Percentiles rank a stretch among this genome's conserved stretches.
These are phyloP conservation scores for Enteromius treurensis DNA, from an alignment of 2,797 vertebrate genomes.

Conservation along the genomic window DNA sequence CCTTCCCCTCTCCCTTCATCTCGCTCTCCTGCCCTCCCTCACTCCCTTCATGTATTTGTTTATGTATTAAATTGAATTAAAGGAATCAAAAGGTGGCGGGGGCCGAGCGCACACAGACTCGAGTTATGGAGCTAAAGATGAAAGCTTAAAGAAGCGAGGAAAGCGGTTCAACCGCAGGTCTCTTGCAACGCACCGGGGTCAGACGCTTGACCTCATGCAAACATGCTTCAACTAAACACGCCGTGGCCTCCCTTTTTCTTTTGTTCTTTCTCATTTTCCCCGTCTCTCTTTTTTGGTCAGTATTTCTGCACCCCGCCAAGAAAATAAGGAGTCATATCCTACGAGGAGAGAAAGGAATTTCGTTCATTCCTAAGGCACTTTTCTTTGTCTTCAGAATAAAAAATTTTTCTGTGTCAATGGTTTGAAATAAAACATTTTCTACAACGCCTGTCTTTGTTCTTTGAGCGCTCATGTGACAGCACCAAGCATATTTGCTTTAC, in stretches of 20 bases:
- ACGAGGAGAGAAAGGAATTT: slow-evolving; percentile 37
- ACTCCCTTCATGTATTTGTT: slow-evolving; percentile 79
- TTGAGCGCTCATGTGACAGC: neutral
- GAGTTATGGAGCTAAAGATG: slow-evolving; percentile 77
- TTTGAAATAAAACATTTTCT: neutral
- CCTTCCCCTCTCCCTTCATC: slow-evolving; percentile 61
- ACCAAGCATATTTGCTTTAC: slow-evolving; percentile 5
- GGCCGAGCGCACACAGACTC: slow-evolving; percentile 76
- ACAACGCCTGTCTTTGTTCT: neutral
- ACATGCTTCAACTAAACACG: slow-evolving; percentile 58
- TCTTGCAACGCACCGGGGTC: slow-evolving; percentile 61
- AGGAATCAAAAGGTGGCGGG: slow-evolving; percentile 82
- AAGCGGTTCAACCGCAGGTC: slow-evolving; percentile 81
- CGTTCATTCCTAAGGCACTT: slow-evolving; percentile 22
- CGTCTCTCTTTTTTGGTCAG: slow-evolving; percentile 33
- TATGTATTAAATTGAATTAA: slow-evolving; percentile 87
- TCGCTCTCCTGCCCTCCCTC: slow-evolving; percentile 68
- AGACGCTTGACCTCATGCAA: slow-evolving; percentile 60
- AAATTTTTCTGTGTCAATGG: neutral
- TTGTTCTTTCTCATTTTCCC: slow-evolving; percentile 46
- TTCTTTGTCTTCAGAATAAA: slow-evolving; percentile 29
- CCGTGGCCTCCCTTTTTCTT: slow-evolving; percentile 44
- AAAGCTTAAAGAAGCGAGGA: slow-evolving; percentile 80
- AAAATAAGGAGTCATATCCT: slow-evolving; percentile 54
- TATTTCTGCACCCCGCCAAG: slow-evolving; percentile 50